These are phyloP conservation scores for Ivindomyrus marchei DNA, from an alignment of 2,113 vertebrate species.

Conservation along the genomic window DNA sequence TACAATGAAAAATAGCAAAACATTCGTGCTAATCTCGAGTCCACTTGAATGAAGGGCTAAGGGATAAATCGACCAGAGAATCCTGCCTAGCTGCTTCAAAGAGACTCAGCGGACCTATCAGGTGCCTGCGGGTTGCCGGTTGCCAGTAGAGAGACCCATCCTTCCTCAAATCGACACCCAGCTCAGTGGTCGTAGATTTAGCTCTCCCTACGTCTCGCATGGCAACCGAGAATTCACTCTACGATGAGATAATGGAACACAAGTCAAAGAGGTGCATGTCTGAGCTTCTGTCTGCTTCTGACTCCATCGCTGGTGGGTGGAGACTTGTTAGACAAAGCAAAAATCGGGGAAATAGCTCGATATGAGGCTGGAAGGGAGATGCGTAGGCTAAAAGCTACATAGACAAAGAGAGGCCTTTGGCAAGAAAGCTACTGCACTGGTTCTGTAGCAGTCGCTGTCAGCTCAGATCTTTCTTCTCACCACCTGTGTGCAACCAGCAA, in stretches of 20 bases:
- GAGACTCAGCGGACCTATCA: not conserved
- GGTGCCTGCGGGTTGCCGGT: not conserved
- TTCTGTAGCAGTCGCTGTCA: not conserved
- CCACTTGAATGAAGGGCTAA: not conserved
- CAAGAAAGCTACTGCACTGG: not conserved
- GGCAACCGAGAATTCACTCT: not conserved
- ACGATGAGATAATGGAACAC: not conserved
- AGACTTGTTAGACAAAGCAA: not conserved
- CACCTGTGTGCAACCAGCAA: not conserved
- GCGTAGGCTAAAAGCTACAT: not conserved
- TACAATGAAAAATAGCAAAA: not conserved
- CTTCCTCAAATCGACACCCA: not conserved
- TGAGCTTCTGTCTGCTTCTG: not conserved
- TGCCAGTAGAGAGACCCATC: not conserved
- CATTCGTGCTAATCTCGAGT: not conserved
- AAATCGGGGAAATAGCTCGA: not conserved
- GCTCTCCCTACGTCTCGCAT: not conserved
- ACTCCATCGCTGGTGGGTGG: not conserved
- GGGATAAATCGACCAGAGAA: not conserved
- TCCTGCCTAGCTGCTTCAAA: not conserved
- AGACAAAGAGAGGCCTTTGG: not conserved
- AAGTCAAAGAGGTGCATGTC: not conserved
- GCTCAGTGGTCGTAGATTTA: not conserved
- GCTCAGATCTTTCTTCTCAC: not conserved
- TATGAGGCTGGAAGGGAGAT: not conserved